Evolutionary conservation across 1,140 invertebrate genomes (phyloP), one percentile per base, ranked within the genome.

Genomic region (Papilio xuthus): DNA sequence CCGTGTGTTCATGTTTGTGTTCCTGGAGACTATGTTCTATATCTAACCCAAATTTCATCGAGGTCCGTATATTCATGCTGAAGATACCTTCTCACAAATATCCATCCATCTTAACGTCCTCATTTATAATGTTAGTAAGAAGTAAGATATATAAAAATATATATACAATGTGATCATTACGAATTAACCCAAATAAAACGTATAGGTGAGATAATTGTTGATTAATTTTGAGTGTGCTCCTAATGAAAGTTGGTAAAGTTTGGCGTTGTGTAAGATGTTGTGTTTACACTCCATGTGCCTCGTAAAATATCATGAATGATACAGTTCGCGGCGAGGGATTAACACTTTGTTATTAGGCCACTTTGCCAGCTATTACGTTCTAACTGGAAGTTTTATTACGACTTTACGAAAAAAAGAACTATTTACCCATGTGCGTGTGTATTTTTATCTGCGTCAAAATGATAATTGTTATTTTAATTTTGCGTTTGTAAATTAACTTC

Each of bases 241-340:
- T 42, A 72, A 60, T 20, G 70, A 83, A 80, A 82, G 75, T 81
- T 84, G 75, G 80, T 76, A 67, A 84, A 79, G 60, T 74, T 74
- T 71, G 77, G 81, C 79, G 79, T 84, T 84, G 82, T 81, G 78
- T 81, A 77, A 83, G 80, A 53, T 77, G 63, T 81, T 82, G 82
- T 83, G 83, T 84, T 86, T 86, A 86, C 80, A 84, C 82, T 81
- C 72, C 69, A 60, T 75, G 77, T 81, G 81, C 82, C 82, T 87
- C 83, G 83, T 87, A 87, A 87, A 86, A 85, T 78, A 84, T 86
- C 85, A 86, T 87, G 86, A 87, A 87, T 86, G 86, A 87, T 86
- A 82, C 83, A 83, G 82, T 78, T 84, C 73, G 26, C 26, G 26
- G 50, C 73, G 50, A 32, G 73, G 73, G 73, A 75, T 75, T 75